Conservation (phyloP, 1,140 invertebrate genomes). For the Plodia interpunctella region DNA sequence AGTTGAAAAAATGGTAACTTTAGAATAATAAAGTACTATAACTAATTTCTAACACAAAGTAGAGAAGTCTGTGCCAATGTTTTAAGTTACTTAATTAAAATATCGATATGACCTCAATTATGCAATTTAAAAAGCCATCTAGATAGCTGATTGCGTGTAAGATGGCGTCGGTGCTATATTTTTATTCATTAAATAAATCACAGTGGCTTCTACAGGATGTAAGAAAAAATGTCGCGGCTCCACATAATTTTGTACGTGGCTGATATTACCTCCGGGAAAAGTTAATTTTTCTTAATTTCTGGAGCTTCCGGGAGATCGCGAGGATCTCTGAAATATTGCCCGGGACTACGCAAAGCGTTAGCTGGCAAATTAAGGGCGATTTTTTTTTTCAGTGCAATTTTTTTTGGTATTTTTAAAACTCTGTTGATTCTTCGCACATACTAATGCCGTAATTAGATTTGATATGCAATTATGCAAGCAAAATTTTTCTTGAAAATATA, state of each 20-base stretch:
- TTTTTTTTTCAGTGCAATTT: background rate
- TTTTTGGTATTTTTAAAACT: too few species aligned
- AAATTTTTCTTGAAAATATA: too few species aligned
- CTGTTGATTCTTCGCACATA: too few species aligned
- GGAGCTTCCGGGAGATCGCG: constrained; percentile 36
- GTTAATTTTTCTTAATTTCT: constrained; percentile 73
- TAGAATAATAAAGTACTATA: too few species aligned
- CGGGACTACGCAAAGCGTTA: background rate
- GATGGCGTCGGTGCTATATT: constrained; percentile 52
- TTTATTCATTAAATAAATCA: constrained; percentile 77
- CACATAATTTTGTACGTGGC: constrained; percentile 73
- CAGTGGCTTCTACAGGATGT: constrained; percentile 50
- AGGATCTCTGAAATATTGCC: constrained; percentile 25
- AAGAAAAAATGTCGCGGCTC: constrained; percentile 72
- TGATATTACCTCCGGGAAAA: constrained; percentile 55
- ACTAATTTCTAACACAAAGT: too few species aligned
- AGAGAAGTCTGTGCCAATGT: background rate
- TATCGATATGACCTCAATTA: constrained; percentile 7
- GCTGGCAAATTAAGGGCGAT: constrained; percentile 4
- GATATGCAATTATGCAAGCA: too few species aligned
- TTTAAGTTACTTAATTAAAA: background rate
- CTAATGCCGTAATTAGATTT: too few species aligned
- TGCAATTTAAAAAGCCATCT: constrained; percentile 49
- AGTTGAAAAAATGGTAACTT: too few species aligned
- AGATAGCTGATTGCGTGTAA: constrained; percentile 59